Percentiles rank a stretch among this genome's conserved stretches.
These are phyloP conservation scores for Lysandra coridon DNA, from an alignment of 2,888 invertebrate genomes.

Conservation along the genomic window DNA sequence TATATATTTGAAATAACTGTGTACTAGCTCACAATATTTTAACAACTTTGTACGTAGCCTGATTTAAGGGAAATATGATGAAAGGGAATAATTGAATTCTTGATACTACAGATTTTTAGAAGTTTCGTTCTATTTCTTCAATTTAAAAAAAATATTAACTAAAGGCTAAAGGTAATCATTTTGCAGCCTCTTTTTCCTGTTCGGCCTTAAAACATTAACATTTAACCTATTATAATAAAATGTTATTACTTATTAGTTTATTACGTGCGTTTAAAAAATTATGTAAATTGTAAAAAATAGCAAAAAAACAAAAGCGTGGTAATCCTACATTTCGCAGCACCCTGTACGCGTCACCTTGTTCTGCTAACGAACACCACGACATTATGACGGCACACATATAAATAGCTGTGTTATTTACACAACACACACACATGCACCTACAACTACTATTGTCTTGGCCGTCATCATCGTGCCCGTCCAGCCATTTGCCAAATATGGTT, in stretches of 20 bases:
- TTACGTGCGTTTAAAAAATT: neutral
- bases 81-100: no score
- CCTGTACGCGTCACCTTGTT: constrained; percentile 17
- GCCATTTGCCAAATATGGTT: neutral
- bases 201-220: no score
- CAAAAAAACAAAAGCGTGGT: neutral
- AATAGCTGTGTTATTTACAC: constrained; percentile 27
- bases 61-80: no score
- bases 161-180: no score
- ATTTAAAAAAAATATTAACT: no score
- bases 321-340: neutral
- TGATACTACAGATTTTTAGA: no score
- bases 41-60: neutral
- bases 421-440: constrained; percentile 3
- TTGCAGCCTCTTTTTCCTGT: no score
- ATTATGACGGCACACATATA: constrained; percentile 23
- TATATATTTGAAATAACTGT: neutral
- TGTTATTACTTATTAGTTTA: no score
- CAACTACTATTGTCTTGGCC: neutral
- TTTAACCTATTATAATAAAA: no score
- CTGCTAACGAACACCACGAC: constrained; percentile 20
- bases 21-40: neutral
- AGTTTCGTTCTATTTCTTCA: no score
- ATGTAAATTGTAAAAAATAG: neutral
- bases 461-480: neutral